These are phyloP conservation scores for Cyclargus thomasi DNA, from an alignment of 1,140 invertebrate species.

Conservation along the genomic window DNA sequence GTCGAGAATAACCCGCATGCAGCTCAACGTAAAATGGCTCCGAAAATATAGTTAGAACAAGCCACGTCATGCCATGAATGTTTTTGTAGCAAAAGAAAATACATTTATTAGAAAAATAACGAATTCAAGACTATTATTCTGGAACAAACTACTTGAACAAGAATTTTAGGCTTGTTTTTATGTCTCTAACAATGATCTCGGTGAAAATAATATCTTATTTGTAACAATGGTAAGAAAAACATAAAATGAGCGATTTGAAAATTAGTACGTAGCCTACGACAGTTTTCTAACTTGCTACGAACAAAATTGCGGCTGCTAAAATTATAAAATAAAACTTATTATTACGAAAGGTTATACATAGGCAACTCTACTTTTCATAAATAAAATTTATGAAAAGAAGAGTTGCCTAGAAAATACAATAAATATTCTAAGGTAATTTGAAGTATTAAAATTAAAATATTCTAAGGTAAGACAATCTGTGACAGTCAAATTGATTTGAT, in stretches of 20 bases:
- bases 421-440: no score
- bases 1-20: conserved; percentile 16
- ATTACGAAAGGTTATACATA: no score
- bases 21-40: conserved; percentile 27
- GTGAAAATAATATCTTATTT: not conserved
- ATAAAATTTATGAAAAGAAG: no score
- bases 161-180: not conserved
- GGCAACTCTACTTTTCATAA: no score
- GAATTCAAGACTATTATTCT: conserved; percentile 7
- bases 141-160: not conserved
- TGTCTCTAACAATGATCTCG: not conserved
- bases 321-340: no score
- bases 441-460: no score
- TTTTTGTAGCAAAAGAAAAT: conserved; percentile 16
- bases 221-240: no score
- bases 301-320: no score
- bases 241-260: no score
- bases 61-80: conserved; percentile 27
- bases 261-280: not conserved
- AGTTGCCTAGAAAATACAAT: no score
- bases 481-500: no score
- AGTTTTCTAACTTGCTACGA: not conserved
- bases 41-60: conserved; percentile 35
- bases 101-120: conserved; percentile 14
- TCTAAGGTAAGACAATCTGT: no score